These are phyloP conservation scores for Hydrocynus forskahlii DNA, from an alignment of 2,797 vertebrate species.

Conservation along the genomic window DNA sequence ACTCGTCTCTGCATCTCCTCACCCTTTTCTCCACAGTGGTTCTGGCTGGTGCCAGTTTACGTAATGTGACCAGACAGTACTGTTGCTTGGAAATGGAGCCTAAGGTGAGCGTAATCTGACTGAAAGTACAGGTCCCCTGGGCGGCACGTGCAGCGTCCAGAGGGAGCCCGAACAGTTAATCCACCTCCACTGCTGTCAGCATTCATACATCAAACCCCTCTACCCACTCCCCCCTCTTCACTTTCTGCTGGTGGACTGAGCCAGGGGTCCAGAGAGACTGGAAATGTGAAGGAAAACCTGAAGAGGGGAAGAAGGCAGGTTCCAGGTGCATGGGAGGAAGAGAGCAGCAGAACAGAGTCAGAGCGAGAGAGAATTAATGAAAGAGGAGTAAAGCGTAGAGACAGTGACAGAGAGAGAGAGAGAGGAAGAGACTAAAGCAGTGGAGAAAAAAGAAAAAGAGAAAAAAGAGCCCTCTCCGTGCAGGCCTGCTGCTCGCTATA, in stretches of 20 bases:
- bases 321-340: conserved; percentile 19
- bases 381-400: conserved; percentile 32
- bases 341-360: neutral
- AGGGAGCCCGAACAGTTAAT: conserved; percentile 17
- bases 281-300: neutral
- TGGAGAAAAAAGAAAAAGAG: neutral
- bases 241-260: neutral
- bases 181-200: conserved; percentile 19
- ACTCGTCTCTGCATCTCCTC: neutral
- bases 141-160: neutral
- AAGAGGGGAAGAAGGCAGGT: neutral
- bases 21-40: neutral
- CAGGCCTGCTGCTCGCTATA: conserved; percentile 72
- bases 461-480: conserved; percentile 54
- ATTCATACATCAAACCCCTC: conserved; percentile 22
- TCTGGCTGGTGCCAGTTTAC: neutral
- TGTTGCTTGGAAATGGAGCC: neutral
- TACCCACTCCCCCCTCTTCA: neutral
- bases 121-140: neutral
- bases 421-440: conserved; percentile 2
- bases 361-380: neutral
- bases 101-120: conserved; percentile 8
- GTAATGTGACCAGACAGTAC: conserved; percentile 7
- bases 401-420: conserved; percentile 8
- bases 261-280: neutral